A percentile compares a stretch with the other conserved stretches of the same genome.
These are phyloP conservation scores for Eufriesea mexicana DNA, from an alignment of 1,140 invertebrate genomes.

Conservation along the genomic window DNA sequence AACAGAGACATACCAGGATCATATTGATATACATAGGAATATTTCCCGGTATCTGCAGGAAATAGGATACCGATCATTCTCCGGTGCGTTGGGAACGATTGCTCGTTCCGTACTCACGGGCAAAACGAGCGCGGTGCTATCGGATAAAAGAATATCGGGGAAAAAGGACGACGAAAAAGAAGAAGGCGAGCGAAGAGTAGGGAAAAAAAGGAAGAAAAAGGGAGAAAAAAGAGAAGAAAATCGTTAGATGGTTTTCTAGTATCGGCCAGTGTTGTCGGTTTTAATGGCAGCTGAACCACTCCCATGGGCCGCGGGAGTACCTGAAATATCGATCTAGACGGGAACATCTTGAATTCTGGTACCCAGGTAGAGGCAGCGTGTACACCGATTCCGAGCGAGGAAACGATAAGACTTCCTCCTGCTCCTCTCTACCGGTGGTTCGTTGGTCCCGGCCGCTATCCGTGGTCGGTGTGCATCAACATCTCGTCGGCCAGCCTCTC, in stretches of 20 bases:
- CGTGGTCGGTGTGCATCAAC: conserved; percentile 37
- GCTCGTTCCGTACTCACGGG: too few species aligned
- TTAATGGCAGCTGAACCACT: conserved; percentile 45
- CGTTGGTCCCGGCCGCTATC: not conserved
- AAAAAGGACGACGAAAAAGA: too few species aligned
- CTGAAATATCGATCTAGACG: conserved; percentile 48
- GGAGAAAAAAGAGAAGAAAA: not conserved
- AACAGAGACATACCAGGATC: too few species aligned
- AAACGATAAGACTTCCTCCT: conserved; percentile 56
- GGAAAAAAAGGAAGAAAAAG: not conserved
- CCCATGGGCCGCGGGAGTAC: conserved; percentile 26
- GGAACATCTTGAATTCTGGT: conserved; percentile 31
- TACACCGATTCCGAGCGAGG: conserved; percentile 45
- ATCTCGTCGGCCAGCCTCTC: conserved; percentile 31
- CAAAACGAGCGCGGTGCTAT: not conserved
- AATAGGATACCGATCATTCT: too few species aligned
- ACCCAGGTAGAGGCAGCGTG: conserved; percentile 40
- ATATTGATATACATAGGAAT: too few species aligned
- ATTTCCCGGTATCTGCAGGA: too few species aligned
- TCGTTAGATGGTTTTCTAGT: conserved; percentile 5
- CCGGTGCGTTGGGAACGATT: too few species aligned
- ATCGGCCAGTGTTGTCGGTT: conserved; percentile 18
- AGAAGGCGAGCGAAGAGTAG: not conserved
- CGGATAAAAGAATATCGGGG: not conserved
- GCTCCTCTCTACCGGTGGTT: not conserved